phyloP scores from a whole-genome alignment of 2,113 vertebrate genomes.

The Dipodomys merriami region DNA sequence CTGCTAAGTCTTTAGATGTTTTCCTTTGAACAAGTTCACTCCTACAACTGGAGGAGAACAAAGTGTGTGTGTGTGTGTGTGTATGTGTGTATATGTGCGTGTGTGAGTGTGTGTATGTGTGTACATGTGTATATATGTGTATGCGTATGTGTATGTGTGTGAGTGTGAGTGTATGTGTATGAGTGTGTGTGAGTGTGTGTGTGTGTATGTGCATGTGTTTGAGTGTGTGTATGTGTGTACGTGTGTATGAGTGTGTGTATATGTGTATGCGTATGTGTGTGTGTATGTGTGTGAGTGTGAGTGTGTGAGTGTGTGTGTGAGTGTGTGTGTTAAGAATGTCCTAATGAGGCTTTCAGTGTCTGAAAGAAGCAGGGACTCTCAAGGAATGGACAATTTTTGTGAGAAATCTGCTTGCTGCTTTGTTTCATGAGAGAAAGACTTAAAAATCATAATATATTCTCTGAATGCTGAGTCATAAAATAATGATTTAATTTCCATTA shows the following conservation, averaged over 20 bases:
- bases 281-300: too few species aligned
- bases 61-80: background rate
- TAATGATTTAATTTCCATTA: background rate
- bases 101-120: too few species aligned
- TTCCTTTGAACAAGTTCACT: conserved; percentile 58
- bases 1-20: conserved; percentile 54
- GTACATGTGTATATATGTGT: too few species aligned
- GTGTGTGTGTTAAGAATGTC: background rate
- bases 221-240: too few species aligned
- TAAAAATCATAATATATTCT: background rate
- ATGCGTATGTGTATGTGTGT: too few species aligned
- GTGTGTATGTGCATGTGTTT: too few species aligned
- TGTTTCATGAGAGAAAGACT: background rate
- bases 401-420: background rate
- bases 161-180: too few species aligned
- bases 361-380: conserved; percentile 21
- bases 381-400: background rate
- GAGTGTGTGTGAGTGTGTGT: too few species aligned
- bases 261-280: too few species aligned
- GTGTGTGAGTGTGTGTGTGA: too few species aligned
- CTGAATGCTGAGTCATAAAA: background rate
- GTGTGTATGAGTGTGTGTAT: too few species aligned
- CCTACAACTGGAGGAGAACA: conserved; percentile 52
- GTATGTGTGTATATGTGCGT: too few species aligned
- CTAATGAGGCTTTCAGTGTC: conserved; percentile 64